phyloP scores from a whole-genome alignment of 1,140 invertebrate species.

The Drosophila albomicans region DNA sequence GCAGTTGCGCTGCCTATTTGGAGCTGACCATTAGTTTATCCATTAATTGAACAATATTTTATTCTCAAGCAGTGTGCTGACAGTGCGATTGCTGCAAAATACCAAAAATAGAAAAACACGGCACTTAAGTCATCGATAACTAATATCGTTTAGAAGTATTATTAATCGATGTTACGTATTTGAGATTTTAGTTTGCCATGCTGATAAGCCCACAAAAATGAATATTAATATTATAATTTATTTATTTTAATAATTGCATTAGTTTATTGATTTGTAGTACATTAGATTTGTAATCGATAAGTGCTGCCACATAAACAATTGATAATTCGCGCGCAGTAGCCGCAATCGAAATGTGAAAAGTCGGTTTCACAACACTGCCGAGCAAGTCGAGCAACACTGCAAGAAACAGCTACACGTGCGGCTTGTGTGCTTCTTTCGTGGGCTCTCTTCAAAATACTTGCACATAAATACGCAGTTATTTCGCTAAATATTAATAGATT shows the following conservation, averaged over 20 bases:
- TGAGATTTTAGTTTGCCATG: background rate
- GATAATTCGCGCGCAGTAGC: background rate
- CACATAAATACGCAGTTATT: constrained; percentile 15
- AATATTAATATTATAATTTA: background rate
- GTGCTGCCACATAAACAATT: background rate
- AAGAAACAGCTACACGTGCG: constrained; percentile 49
- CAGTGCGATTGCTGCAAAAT: constrained; percentile 20
- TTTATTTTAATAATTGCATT: background rate
- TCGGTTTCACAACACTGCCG: constrained; percentile 19
- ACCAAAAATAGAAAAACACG: constrained; percentile 11
- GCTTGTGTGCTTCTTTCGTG: constrained; percentile 33
- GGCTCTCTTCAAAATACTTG: constrained; percentile 25
- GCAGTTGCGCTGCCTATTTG: constrained; percentile 36
- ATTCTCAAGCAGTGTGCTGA: constrained; percentile 22
- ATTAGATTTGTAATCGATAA: too few species aligned
- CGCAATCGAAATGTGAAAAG: background rate
- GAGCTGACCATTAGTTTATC: constrained; percentile 45
- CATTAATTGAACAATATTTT: constrained; percentile 55
- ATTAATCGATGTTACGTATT: background rate
- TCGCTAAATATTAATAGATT: constrained; percentile 4
- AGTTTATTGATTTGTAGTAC: background rate
- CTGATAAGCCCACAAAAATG: too few species aligned
- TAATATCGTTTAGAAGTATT: background rate
- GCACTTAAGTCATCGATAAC: constrained; percentile 10
- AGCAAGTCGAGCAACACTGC: constrained; percentile 26